phyloP scores from a whole-genome alignment of 2,113 vertebrate genomes.

The Halcyon senegalensis region DNA sequence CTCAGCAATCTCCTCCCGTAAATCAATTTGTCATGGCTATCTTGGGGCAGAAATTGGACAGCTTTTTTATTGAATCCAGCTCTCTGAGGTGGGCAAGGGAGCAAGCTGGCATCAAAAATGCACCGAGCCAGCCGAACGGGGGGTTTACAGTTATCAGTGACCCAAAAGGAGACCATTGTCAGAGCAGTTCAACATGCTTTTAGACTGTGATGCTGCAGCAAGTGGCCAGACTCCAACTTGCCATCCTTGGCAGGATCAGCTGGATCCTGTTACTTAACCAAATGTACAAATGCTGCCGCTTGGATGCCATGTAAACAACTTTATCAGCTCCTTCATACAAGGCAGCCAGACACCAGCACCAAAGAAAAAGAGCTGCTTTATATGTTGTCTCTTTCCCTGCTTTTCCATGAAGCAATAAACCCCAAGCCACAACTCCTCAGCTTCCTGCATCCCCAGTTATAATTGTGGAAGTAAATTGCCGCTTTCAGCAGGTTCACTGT shows the following conservation, averaged over 20 bases:
- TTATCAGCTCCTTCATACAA: not conserved
- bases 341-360: not conserved
- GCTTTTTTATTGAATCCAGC: conserved; percentile 50
- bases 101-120: not conserved
- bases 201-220: not conserved
- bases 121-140: rapidly evolving
- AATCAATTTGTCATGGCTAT: conserved; percentile 53
- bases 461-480: not conserved
- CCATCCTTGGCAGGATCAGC: not conserved
- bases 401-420: not conserved
- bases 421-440: not conserved
- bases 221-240: not conserved
- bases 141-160: not conserved
- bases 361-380: not conserved
- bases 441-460: not conserved
- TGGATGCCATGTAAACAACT: not conserved
- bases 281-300: not conserved
- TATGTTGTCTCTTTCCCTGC: not conserved
- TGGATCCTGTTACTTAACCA: not conserved
- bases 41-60: conserved; percentile 16
- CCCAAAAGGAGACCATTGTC: not conserved
- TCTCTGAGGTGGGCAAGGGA: not conserved
- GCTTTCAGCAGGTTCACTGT: not conserved
- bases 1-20: not conserved
- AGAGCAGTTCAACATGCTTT: not conserved